Evolutionary conservation across 2,797 vertebrate genomes (phyloP), one percentile per base, ranked within the genome.

Genomic region (Gallinago stenura): DNA sequence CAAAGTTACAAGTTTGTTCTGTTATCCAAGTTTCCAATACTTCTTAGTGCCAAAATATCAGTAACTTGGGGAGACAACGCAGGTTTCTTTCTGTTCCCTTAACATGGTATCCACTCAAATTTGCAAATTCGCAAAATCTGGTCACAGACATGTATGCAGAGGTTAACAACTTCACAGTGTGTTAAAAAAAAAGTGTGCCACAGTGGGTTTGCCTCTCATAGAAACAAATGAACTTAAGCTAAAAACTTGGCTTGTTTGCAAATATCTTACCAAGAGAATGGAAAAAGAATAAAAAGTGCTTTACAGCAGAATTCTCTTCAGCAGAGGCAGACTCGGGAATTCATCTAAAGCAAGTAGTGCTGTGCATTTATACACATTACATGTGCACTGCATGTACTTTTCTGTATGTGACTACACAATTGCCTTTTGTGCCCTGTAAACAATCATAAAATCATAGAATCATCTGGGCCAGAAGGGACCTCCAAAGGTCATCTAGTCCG

Each of bases 61-160:
- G 35, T 51, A 76, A 69, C 0, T 0, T 53, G 45, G 35, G 35
- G 45, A 83, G 26, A 65, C 10, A 81, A 54, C 1, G 2, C 3
- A 61, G 8, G 30, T 26, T 82, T 89, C 31, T 61, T 82, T 72
- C 75, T 57, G 16, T 64, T 87, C 48, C 14, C 18, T 71, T 80
- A 88, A 66, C 7, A 51, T 7, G n/a, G 60, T 50, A 22, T 28
- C 17, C 60, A 82, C 26, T 15, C 37, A 53, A 82, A 95, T 2
- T 60, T 7, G 61, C 10, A 53, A n/a, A 39, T 39, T 39, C 12
- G 39, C 39, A 39, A 39, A 39, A 65, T 51, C 61, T 28, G 15
- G 26, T 77, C 48, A 33, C 10, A 64, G 53, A 14, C 0, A 0
- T 22, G 18, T 30, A 45, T 0, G 2, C 24, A 65, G 16, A 30